These are phyloP conservation scores for Pagetopsis macropterus DNA, from an alignment of 2,797 vertebrate species.

Conservation along the genomic window DNA sequence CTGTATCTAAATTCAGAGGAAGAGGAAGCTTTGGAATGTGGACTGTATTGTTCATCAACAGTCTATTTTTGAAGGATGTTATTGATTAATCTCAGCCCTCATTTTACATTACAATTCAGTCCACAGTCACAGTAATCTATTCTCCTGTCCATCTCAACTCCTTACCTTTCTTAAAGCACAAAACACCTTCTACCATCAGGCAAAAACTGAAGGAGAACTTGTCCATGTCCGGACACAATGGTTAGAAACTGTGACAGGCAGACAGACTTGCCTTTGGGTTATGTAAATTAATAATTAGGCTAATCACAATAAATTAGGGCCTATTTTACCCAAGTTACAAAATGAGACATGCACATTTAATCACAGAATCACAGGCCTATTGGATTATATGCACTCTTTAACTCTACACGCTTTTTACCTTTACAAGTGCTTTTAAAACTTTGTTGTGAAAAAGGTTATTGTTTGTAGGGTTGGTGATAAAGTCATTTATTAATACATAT, in stretches of 20 bases:
- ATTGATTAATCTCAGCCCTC: not conserved
- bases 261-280: slow-evolving; percentile 16
- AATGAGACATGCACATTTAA: slow-evolving; percentile 13
- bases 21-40: not conserved
- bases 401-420: slow-evolving; percentile 22
- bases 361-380: slow-evolving; percentile 3
- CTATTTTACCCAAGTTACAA: not conserved
- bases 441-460: not conserved
- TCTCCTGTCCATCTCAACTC: not conserved
- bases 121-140: not conserved
- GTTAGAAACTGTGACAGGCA: slow-evolving; percentile 14
- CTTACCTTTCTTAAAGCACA: not conserved
- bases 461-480: not conserved
- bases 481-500: not conserved
- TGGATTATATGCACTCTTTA: not conserved
- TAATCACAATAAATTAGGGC: slow-evolving; percentile 19
- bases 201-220: not conserved
- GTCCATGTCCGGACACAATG: not conserved
- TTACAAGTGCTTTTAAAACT: slow-evolving; percentile 4
- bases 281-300: slow-evolving; percentile 28
- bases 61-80: not conserved
- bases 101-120: not conserved
- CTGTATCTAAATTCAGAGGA: not conserved
- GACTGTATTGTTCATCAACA: not conserved
- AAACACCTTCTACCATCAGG: not conserved